Conservation (phyloP, 2,797 vertebrate genomes). For the Eremophila alpestris region DNA sequence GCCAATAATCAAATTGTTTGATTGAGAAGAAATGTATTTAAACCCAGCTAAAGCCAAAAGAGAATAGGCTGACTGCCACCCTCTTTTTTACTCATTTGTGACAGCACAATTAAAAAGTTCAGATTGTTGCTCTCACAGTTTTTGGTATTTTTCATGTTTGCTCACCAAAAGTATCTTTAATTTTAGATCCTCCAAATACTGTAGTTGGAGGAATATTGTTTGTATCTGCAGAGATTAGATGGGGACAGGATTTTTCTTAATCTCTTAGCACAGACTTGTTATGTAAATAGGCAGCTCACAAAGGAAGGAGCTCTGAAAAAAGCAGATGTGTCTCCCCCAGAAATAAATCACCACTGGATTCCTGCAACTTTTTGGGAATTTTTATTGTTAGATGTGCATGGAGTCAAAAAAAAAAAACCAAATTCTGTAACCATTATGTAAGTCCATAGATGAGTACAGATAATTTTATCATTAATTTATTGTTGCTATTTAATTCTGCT, state of each 20-base stretch:
- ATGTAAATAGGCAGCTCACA: constrained; percentile 52
- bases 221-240: constrained; percentile 48
- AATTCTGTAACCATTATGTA: background rate
- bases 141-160: background rate
- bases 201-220: constrained; percentile 26
- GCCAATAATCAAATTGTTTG: background rate
- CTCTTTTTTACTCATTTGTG: background rate
- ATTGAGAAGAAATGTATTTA: background rate
- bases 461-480: background rate
- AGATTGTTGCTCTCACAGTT: background rate
- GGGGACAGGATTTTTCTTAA: constrained; percentile 56
- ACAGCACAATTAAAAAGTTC: background rate
- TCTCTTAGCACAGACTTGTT: constrained; percentile 51
- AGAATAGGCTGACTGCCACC: background rate
- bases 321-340: constrained; percentile 17
- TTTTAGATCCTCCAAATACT: background rate
- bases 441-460: background rate
- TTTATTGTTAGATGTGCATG: background rate
- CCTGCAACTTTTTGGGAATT: background rate
- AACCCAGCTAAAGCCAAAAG: background rate
- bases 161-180: background rate
- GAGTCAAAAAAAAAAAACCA: accelerated
- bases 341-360: background rate
- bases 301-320: background rate
- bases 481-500: background rate